Percentiles rank a stretch among this genome's conserved stretches.
Evolutionary conservation across 1,140 invertebrate genomes (phyloP).

Genomic region (Drosophila arawakana): DNA sequence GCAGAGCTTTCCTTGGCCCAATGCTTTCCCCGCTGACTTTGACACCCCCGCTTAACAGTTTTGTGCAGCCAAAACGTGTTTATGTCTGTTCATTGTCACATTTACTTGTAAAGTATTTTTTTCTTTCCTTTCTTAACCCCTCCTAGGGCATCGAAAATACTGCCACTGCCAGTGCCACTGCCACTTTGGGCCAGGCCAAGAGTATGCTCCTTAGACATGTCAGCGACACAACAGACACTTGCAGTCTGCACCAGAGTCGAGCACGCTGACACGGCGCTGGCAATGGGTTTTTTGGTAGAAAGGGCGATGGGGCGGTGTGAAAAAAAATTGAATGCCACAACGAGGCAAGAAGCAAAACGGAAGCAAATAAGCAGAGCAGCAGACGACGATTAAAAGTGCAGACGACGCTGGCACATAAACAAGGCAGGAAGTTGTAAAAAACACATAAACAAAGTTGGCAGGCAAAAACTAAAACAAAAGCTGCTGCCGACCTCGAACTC

Average conservation of each 20-base stretch:
- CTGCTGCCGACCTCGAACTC: constrained; percentile 4
- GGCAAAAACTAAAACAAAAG: constrained; percentile 61
- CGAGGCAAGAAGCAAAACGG: constrained; percentile 42
- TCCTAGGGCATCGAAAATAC: background rate
- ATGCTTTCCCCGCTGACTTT: background rate
- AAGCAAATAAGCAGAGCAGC: constrained; percentile 60
- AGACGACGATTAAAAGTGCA: constrained; percentile 68
- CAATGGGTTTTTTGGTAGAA: background rate
- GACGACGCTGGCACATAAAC: constrained; percentile 62
- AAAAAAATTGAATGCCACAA: constrained; percentile 55
- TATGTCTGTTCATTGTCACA: constrained; percentile 73
- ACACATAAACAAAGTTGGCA: constrained; percentile 56
- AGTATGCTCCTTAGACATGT: constrained; percentile 65
- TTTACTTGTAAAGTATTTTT: constrained; percentile 60
- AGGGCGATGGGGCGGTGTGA: constrained; percentile 9
- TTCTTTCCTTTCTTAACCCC: background rate
- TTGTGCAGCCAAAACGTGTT: constrained; percentile 68
- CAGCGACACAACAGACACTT: constrained; percentile 59
- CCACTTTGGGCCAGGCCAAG: constrained; percentile 54
- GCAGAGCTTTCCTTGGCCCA: background rate
- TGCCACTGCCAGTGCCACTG: constrained; percentile 29
- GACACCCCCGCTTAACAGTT: constrained; percentile 48
- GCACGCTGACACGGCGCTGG: constrained; percentile 6
- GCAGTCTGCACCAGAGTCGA: constrained; percentile 46
- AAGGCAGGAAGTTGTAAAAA: constrained; percentile 67